Evolutionary conservation across 2,797 vertebrate species (phyloP).

Genomic region (Alcedo quadribrachys): DNA sequence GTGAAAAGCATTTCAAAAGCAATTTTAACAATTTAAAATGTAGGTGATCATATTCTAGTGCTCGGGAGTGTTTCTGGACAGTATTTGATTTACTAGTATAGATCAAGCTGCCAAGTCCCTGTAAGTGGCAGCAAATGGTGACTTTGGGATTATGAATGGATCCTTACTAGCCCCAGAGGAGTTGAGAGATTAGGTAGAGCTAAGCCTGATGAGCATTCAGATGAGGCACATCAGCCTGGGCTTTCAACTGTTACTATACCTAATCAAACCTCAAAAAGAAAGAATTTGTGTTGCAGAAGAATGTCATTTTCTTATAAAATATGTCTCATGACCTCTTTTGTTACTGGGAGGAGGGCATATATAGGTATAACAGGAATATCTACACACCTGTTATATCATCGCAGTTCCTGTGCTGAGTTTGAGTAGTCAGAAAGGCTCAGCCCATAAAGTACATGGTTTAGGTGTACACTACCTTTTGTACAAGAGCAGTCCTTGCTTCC

Average conservation of each 20-base stretch:
- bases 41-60: not conserved
- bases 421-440: not conserved
- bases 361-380: not conserved
- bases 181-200: not conserved
- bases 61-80: not conserved
- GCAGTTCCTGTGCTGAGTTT: not conserved
- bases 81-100: constrained; percentile 30
- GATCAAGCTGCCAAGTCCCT: not conserved
- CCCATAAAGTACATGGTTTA: not conserved
- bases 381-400: not conserved
- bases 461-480: not conserved
- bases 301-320: not conserved
- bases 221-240: not conserved
- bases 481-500: not conserved
- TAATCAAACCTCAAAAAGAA: constrained; percentile 10
- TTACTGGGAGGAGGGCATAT: not conserved
- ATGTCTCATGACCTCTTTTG: not conserved
- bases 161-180: not conserved
- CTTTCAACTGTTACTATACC: not conserved
- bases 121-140: constrained; percentile 5
- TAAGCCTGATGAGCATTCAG: constrained; percentile 5
- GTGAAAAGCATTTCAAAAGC: constrained; percentile 36
- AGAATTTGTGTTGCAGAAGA: constrained; percentile 13
- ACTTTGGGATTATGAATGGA: constrained; percentile 12
- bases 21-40: constrained; percentile 16